A percentile compares a stretch with the other conserved stretches of the same genome.
phyloP scores from a whole-genome alignment of 2,113 vertebrate species.

The Lepidothrix coronata region DNA sequence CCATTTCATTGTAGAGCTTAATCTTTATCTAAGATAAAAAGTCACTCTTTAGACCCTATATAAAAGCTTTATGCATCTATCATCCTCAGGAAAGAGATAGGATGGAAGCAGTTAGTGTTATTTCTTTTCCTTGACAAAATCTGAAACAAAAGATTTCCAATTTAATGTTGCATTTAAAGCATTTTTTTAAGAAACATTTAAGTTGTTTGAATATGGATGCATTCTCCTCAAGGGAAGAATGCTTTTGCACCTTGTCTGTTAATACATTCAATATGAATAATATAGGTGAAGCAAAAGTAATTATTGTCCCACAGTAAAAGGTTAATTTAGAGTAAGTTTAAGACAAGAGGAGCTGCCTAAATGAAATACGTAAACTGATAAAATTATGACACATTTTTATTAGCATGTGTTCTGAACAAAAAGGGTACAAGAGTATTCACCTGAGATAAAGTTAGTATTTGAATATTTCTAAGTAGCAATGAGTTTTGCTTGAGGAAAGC shows the following conservation, averaged over 20 bases:
- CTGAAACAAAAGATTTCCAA: constrained; percentile 15
- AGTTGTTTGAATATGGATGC: constrained; percentile 57
- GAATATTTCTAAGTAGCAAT: constrained; percentile 76
- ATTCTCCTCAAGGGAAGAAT: constrained; percentile 73
- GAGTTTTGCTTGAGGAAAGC: constrained; percentile 73
- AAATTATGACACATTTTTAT: constrained; percentile 61
- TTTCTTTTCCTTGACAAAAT: constrained; percentile 21
- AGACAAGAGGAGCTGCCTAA: constrained; percentile 53
- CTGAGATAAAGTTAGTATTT: constrained; percentile 82
- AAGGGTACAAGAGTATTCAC: constrained; percentile 76
- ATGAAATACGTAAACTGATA: constrained; percentile 60
- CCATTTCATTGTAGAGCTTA: constrained; percentile 11
- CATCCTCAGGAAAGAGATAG: constrained; percentile 26
- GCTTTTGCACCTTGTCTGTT: constrained; percentile 71
- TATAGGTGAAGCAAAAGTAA: constrained; percentile 65
- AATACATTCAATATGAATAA: constrained; percentile 84
- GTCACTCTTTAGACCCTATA: constrained; percentile 25
- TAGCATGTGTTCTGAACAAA: constrained; percentile 67
- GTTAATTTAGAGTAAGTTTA: constrained; percentile 64
- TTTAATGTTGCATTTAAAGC: constrained; percentile 49
- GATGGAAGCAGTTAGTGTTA: constrained; percentile 53
- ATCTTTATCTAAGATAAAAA: constrained; percentile 43
- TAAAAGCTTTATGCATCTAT: constrained; percentile 25
- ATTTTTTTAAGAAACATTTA: constrained; percentile 48
- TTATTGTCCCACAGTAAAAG: constrained; percentile 57